Base-by-base conservation (phyloP, 2,797 vertebrate genomes). In the Chiroxiphia lanceolata region DNA sequence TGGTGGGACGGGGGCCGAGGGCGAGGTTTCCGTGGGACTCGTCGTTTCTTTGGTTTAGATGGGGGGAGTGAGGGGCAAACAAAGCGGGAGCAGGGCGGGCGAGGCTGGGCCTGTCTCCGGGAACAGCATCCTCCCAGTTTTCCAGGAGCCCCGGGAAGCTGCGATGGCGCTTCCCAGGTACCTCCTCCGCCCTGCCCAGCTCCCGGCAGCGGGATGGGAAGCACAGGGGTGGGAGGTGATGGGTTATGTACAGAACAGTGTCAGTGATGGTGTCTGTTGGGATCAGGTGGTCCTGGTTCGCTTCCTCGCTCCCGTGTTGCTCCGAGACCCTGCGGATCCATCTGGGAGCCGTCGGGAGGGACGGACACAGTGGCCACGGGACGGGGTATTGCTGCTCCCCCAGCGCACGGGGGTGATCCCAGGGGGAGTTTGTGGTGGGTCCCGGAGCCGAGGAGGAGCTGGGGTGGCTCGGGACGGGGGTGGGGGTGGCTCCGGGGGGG, bases 41-140 rank as follows among this genome's bases (percentile, higher is more conserved):
- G 44, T 33, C 9, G 11, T 42, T 93, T 96, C 94, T 95, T 95
- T 93, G 95, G 95, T 94, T 95, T 94, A 38, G 33, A 82, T 44
- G 65, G 23, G 27, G 61, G 72, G 45, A 11, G 63, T 57, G 22
- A 59, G 36, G 61, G 61, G 67, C 42, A 29, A 27, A 13, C 26
- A 47, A 87, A 71, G 74, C 48, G 6, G 77, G 82, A 69, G 54
- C 1, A 3, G 64, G 34, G 3, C 2, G 1, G 8, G 26, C 33
- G 51, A 44, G 54, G 48, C 54, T 18, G 44, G 36, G 44, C 33
- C 51, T 42, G 13, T 45, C 57, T 57, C 5, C 1, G 2, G 48
- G 71, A 33, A 6, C 61, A 27, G 51, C 34, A 7, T 33, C 65
- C 54, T 78, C 51, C 40, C 0, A 0, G 7, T 6, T 1, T 1